Percentiles rank a stretch among this genome's conserved stretches.
Conservation (phyloP, 2,797 vertebrate genomes). For the Coracias cyanogaster region DNA sequence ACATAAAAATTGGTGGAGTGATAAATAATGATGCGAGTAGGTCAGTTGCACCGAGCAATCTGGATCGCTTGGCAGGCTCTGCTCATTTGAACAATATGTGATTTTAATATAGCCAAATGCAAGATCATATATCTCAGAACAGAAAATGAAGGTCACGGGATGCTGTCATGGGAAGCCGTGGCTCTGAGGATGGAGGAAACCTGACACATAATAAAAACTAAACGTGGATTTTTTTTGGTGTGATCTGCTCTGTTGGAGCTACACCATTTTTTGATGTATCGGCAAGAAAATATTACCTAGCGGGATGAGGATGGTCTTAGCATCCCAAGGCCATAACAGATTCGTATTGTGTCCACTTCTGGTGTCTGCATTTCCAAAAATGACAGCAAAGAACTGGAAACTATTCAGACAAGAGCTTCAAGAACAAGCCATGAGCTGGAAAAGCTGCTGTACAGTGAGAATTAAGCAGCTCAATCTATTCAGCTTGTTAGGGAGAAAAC, state of each 20-base stretch:
- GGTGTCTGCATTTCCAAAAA: background rate
- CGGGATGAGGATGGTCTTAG: background rate
- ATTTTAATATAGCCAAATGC: conserved; percentile 73
- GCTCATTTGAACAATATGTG: conserved; percentile 68
- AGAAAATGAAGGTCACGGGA: conserved; percentile 53
- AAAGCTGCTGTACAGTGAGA: background rate
- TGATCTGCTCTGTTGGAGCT: background rate
- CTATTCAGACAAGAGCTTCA: background rate
- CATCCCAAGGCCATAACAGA: background rate
- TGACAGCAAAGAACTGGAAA: background rate
- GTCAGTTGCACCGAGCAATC: conserved; percentile 64
- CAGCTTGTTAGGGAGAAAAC: background rate
- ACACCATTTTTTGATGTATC: background rate
- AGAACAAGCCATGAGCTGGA: background rate
- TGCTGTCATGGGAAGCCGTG: conserved; percentile 19
- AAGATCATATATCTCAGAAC: conserved; percentile 16
- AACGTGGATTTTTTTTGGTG: background rate
- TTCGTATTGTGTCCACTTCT: background rate
- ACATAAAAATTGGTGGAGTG: conserved; percentile 50
- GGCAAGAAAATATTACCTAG: background rate
- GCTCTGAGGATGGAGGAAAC: background rate
- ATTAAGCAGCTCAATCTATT: background rate
- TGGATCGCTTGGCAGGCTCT: conserved; percentile 61
- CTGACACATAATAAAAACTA: background rate
- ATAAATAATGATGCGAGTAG: conserved; percentile 61